Evolutionary conservation across 2,888 invertebrate species (phyloP).

Genomic region (Sycophila texana): DNA sequence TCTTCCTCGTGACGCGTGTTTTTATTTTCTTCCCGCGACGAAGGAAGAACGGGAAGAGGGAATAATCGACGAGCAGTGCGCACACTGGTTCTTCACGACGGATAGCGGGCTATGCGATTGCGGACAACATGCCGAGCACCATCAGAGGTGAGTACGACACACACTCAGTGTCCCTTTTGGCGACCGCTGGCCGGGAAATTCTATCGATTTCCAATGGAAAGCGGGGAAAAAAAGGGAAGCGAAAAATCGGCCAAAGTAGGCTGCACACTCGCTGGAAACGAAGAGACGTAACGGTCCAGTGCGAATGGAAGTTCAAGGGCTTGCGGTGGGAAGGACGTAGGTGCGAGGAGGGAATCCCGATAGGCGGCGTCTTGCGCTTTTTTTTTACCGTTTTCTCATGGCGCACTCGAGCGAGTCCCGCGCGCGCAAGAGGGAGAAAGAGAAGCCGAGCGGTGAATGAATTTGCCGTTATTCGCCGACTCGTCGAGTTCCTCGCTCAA

Average conservation of each 20-base stretch:
- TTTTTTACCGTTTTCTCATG: conserved; percentile 65
- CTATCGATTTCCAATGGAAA: neutral
- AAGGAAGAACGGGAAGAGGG: neutral
- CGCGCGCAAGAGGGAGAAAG: neutral
- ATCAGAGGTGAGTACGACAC: conserved; percentile 71
- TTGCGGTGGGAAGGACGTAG: neutral
- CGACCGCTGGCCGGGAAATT: neutral
- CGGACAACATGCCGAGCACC: conserved; percentile 74
- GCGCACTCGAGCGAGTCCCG: conserved; percentile 62
- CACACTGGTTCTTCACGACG: conserved; percentile 37
- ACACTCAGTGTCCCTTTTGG: neutral
- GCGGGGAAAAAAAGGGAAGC: neutral
- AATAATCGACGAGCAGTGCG: conserved; percentile 17
- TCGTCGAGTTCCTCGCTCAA: conserved; percentile 1
- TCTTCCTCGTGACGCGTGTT: conserved; percentile 15
- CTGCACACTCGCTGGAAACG: neutral
- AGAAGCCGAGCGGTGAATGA: conserved; percentile 64
- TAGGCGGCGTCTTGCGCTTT: conserved; percentile 45
- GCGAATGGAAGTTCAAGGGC: too few relatives aligned
- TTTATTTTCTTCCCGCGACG: neutral
- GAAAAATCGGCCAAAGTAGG: neutral
- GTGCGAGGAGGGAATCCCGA: neutral
- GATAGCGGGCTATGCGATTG: conserved; percentile 73
- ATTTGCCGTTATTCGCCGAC: conserved; percentile 65
- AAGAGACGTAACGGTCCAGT: too few relatives aligned